Evolutionary conservation across 2,113 vertebrate species (phyloP).

Genomic region (Pelodiscus sinensis): DNA sequence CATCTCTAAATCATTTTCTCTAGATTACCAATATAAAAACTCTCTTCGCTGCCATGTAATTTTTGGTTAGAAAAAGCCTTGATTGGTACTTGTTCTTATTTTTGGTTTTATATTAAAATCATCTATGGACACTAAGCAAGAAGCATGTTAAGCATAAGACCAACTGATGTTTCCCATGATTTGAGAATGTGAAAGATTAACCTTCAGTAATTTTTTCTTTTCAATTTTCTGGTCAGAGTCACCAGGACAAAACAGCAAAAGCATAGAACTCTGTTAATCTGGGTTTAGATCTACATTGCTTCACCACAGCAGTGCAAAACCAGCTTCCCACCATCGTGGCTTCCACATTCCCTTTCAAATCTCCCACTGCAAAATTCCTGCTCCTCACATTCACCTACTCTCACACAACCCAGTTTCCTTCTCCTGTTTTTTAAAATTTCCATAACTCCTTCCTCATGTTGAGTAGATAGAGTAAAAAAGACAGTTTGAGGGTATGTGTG

Average conservation of each 20-base stretch:
- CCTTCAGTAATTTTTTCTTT: neutral
- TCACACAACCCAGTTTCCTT: neutral
- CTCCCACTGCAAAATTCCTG: neutral
- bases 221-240: neutral
- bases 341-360: neutral
- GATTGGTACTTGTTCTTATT: neutral
- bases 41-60: neutral
- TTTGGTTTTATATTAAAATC: neutral
- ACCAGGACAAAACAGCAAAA: slow-evolving; percentile 24
- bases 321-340: neutral
- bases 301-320: neutral
- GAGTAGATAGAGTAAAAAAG: neutral
- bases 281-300: slow-evolving; percentile 18
- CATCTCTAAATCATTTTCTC: neutral
- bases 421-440: neutral
- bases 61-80: neutral
- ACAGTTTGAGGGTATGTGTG: neutral
- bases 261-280: neutral
- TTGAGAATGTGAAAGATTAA: neutral
- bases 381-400: neutral
- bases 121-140: neutral
- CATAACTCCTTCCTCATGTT: neutral
- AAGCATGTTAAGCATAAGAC: neutral
- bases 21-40: neutral
- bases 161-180: neutral